Percentiles rank a stretch among this genome's conserved stretches.
Evolutionary conservation across 2,113 vertebrate genomes (phyloP).

Genomic region (Aspidoscelis tigris): DNA sequence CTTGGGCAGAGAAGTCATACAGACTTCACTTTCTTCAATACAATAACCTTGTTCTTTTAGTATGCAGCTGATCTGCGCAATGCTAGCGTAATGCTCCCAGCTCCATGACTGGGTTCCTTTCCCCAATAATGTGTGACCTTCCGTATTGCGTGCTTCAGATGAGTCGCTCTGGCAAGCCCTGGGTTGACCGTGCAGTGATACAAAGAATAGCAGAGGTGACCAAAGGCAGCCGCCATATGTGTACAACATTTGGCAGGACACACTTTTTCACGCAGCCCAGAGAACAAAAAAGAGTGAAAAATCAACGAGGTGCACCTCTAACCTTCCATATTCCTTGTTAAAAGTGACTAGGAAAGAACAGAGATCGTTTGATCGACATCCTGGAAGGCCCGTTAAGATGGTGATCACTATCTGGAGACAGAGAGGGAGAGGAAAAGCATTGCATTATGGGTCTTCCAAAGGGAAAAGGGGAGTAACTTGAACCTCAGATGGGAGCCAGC

Average conservation of each 20-base stretch:
- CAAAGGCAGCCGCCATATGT: no score
- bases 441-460: neutral
- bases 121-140: no score
- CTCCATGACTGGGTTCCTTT: no score
- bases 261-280: accelerated
- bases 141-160: no score
- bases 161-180: no score
- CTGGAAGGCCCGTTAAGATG: constrained; percentile 89
- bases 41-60: no score
- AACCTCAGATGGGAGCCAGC: neutral
- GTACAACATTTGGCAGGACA: neutral
- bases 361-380: constrained; percentile 87
- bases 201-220: neutral
- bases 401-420: constrained; percentile 83
- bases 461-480: neutral
- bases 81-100: no score
- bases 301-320: neutral
- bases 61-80: no score
- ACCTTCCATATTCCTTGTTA: constrained; percentile 88
- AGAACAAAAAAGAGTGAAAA: neutral
- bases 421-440: neutral
- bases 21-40: no score
- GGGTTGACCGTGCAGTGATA: no score
- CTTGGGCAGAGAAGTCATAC: no score
- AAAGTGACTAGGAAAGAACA: constrained; percentile 85